Evolutionary conservation across 35 echinoderm and acorn worm species (phyloP).

Genomic region (Heliocidaris tuberculata): DNA sequence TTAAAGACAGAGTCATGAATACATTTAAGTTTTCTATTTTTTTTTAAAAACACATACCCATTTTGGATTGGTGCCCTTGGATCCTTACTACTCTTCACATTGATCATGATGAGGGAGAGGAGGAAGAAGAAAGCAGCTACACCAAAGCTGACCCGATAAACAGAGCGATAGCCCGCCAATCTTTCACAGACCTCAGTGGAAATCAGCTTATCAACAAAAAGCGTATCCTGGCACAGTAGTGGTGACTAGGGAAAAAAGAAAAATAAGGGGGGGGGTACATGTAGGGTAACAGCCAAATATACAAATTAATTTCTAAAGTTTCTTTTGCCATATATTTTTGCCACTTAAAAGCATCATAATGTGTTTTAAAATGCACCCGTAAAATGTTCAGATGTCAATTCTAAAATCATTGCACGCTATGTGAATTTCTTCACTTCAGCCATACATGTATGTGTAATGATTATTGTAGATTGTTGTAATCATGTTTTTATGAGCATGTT

Average conservation of each 20-base stretch:
- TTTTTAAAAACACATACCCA: constrained; percentile 69
- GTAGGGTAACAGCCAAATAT: neutral
- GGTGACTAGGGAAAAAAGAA: constrained; percentile 54
- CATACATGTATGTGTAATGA: no score
- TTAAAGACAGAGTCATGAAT: neutral
- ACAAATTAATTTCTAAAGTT: neutral
- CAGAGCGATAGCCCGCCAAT: constrained; percentile 76
- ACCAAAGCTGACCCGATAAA: constrained; percentile 94
- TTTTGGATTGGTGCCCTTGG: constrained; percentile 86
- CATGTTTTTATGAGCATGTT: no score
- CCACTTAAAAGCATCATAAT: no score
- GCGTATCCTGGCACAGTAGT: constrained; percentile 55
- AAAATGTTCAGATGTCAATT: no score
- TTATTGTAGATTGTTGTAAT: no score
- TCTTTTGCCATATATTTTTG: no score
- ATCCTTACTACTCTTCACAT: constrained; percentile 85
- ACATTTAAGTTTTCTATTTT: neutral
- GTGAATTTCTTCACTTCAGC: no score
- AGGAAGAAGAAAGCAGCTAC: constrained; percentile 85
- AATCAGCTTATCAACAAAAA: neutral
- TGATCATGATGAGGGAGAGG: constrained; percentile 86
- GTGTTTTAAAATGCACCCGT: no score
- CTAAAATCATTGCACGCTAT: no score
- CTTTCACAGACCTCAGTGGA: constrained; percentile 35
- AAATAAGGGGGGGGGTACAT: neutral